Percentiles rank a stretch among this genome's conserved stretches.
phyloP scores from a whole-genome alignment of 2,797 vertebrate species.

The Ispidina lecontei region DNA sequence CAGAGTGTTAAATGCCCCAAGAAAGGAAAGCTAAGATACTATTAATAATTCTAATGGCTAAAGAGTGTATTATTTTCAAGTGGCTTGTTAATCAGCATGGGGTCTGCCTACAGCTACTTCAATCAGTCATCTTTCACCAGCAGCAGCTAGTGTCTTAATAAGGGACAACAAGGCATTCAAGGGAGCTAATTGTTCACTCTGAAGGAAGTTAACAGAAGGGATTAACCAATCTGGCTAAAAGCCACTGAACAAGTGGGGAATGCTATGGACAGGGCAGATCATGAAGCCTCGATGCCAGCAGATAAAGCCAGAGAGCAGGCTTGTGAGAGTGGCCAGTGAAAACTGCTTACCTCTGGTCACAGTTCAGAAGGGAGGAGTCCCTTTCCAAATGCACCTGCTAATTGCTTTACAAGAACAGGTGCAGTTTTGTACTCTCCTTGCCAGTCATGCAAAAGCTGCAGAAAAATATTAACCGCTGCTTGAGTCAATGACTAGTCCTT shows the following conservation, averaged over 20 bases:
- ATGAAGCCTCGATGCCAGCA: not conserved
- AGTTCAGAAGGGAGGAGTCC: not conserved
- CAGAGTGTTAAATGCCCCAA: not conserved
- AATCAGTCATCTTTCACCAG: not conserved
- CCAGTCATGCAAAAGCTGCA: not conserved
- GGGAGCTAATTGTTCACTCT: not conserved
- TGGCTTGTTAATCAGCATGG: not conserved
- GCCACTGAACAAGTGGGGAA: not conserved
- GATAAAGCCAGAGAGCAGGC: not conserved
- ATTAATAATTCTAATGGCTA: conserved; percentile 1
- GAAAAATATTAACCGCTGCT: not conserved
- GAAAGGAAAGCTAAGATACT: conserved; percentile 1
- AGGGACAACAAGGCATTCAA: not conserved
- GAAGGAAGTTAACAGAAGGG: not conserved
- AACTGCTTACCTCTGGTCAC: not conserved
- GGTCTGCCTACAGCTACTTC: not conserved
- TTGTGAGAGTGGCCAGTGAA: not conserved
- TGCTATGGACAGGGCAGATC: not conserved
- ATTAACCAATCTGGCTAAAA: not conserved
- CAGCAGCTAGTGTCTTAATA: not conserved
- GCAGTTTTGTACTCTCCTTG: not conserved
- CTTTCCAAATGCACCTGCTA: not conserved
- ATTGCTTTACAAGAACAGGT: not conserved
- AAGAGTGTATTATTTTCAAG: conserved; percentile 22
- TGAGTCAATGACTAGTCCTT: not conserved